Evolutionary conservation across 2,113 vertebrate species (phyloP).

Genomic region (Martes martes): DNA sequence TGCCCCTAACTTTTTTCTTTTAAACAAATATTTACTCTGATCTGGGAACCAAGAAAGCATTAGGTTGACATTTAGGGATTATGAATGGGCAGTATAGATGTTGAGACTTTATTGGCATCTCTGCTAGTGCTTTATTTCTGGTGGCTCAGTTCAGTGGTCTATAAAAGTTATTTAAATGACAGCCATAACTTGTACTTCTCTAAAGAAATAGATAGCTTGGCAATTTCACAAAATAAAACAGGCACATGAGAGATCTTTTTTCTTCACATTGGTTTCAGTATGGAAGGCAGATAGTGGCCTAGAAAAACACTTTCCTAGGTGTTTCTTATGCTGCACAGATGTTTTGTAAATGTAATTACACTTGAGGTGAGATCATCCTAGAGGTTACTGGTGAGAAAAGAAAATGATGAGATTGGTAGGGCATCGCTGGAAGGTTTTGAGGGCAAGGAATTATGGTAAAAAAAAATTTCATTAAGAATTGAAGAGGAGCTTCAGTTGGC

Average conservation of each 20-base stretch:
- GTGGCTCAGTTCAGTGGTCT: not conserved
- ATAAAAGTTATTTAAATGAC: not conserved
- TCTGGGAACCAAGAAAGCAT: not conserved
- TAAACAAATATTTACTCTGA: not conserved
- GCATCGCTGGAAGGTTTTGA: not conserved
- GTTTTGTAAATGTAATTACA: not conserved
- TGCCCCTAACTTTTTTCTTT: not conserved
- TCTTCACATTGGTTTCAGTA: not conserved
- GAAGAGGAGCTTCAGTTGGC: not conserved
- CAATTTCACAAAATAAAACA: not conserved
- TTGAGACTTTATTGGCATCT: not conserved
- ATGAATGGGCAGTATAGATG: not conserved
- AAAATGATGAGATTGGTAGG: not conserved
- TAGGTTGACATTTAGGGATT: not conserved
- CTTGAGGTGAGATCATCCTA: not conserved
- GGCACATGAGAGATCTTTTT: not conserved
- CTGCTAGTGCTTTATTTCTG: not conserved
- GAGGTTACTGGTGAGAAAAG: not conserved
- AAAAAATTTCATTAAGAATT: not conserved
- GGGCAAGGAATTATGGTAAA: not conserved
- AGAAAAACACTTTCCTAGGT: not conserved
- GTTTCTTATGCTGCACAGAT: not conserved
- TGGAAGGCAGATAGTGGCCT: not conserved
- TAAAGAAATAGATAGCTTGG: not conserved
- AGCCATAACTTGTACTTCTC: not conserved